Percentiles rank a stretch among this genome's conserved stretches.
These are phyloP conservation scores for Nycticryphes semicollaris DNA, from an alignment of 2,113 vertebrate genomes.

Conservation along the genomic window DNA sequence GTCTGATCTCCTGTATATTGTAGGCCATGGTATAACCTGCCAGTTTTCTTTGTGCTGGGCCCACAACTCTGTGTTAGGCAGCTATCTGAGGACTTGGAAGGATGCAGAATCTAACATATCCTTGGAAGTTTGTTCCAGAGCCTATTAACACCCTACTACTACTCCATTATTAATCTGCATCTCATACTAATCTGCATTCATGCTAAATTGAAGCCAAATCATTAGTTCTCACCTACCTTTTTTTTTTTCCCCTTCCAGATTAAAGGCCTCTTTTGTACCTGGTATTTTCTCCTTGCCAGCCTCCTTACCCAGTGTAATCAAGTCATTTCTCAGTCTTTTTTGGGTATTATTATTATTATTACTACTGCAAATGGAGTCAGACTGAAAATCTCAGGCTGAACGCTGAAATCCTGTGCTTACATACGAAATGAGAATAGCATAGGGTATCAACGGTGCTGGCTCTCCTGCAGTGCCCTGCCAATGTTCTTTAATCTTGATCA, in stretches of 20 bases:
- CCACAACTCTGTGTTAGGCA: not conserved
- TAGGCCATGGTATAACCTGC: not conserved
- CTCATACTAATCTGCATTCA: slow-evolving; percentile 6
- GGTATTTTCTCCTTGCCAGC: slow-evolving; percentile 35
- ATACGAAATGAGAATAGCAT: slow-evolving; percentile 14
- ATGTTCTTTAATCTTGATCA: slow-evolving; percentile 63
- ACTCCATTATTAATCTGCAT: not conserved
- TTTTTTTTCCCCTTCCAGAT: not conserved
- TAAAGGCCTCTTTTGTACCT: slow-evolving; percentile 43
- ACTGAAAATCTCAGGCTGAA: slow-evolving; percentile 31
- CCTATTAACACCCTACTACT: not conserved
- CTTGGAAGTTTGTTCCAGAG: not conserved
- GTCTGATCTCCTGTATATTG: not conserved
- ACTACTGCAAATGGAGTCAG: slow-evolving; percentile 21
- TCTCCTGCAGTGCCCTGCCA: slow-evolving; percentile 52
- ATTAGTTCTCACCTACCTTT: slow-evolving; percentile 9
- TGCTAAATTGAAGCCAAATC: slow-evolving; percentile 11
- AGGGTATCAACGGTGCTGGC: slow-evolving; percentile 30
- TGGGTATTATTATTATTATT: slow-evolving; percentile 27
- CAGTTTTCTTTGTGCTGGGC: not conserved
- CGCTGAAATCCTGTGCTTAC: slow-evolving; percentile 41
- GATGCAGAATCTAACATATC: not conserved
- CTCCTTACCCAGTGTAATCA: slow-evolving; percentile 36
- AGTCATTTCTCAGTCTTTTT: slow-evolving; percentile 42
- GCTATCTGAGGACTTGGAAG: not conserved